These are phyloP conservation scores for Aradophagus sp. DNA, from an alignment of 1,140 invertebrate species.

Conservation along the genomic window DNA sequence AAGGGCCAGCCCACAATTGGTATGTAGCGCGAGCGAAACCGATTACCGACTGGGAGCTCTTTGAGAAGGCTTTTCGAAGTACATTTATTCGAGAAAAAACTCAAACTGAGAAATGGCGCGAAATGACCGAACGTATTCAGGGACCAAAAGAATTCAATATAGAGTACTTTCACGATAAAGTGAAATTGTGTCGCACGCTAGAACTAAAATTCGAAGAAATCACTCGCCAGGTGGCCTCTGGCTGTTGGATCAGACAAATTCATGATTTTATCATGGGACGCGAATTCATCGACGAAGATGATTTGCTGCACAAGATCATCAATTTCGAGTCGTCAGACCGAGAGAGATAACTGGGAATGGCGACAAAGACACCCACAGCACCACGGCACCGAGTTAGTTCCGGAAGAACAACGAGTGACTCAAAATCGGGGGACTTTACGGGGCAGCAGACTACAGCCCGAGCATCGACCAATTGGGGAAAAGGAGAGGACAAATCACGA, in stretches of 20 bases:
- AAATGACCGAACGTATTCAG: slow-evolving; percentile 16
- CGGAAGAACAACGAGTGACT: no score
- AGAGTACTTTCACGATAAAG: slow-evolving; percentile 29
- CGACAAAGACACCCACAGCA: background rate
- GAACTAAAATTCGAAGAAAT: slow-evolving; percentile 5
- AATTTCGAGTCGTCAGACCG: slow-evolving; percentile 16
- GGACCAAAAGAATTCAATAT: background rate
- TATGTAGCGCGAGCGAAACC: slow-evolving; percentile 1
- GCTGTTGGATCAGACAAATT: slow-evolving; percentile 12
- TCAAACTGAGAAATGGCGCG: slow-evolving; percentile 14
- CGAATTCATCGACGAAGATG: no score
- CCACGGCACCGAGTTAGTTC: no score
- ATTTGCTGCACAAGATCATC: no score
- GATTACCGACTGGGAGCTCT: slow-evolving; percentile 6
- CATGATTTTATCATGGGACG: slow-evolving; percentile 29
- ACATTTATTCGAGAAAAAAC: slow-evolving; percentile 16
- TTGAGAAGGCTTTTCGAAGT: background rate
- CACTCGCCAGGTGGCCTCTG: slow-evolving; percentile 4
- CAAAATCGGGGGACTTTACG: no score
- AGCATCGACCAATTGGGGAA: no score
- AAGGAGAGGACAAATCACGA: no score
- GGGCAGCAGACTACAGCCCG: no score
- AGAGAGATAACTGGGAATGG: background rate
- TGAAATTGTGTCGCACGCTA: slow-evolving; percentile 9
- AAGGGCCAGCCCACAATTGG: slow-evolving; percentile 18